These are phyloP conservation scores for Synodontis membranacea DNA, from an alignment of 2,113 vertebrate species.

Conservation along the genomic window DNA sequence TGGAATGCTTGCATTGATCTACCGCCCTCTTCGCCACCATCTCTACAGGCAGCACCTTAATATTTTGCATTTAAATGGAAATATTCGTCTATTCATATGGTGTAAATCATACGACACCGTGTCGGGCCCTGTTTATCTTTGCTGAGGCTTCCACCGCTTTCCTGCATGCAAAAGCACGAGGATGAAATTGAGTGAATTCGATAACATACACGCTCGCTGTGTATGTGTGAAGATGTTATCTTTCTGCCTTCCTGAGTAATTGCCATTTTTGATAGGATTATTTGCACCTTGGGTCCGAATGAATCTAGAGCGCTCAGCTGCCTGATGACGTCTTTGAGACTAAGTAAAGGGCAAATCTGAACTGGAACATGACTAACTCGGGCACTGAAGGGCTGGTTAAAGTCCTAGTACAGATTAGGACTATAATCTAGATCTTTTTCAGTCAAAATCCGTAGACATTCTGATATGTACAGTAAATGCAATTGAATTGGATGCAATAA, in stretches of 20 bases:
- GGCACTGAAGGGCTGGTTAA: constrained; percentile 7
- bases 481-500: background rate
- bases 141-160: constrained; percentile 55
- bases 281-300: constrained; percentile 48
- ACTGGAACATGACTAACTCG: background rate
- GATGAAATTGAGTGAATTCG: constrained; percentile 59
- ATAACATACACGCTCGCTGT: constrained; percentile 48
- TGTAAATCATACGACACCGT: constrained; percentile 65
- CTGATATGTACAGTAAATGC: background rate
- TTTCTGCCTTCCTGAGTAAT: constrained; percentile 51
- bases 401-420: background rate
- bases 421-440: background rate
- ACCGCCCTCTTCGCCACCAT: constrained; percentile 45
- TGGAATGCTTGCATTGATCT: constrained; percentile 66
- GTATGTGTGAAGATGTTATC: constrained; percentile 52
- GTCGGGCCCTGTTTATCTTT: constrained; percentile 64
- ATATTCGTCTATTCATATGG: constrained; percentile 65
- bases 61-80: constrained; percentile 77
- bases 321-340: constrained; percentile 11
- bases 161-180: constrained; percentile 32
- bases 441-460: background rate
- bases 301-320: constrained; percentile 38
- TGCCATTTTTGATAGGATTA: constrained; percentile 48
- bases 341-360: background rate
- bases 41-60: constrained; percentile 45